Evolutionary conservation across 2,113 vertebrate species (phyloP).

Genomic region (Ailuropoda melanoleuca): DNA sequence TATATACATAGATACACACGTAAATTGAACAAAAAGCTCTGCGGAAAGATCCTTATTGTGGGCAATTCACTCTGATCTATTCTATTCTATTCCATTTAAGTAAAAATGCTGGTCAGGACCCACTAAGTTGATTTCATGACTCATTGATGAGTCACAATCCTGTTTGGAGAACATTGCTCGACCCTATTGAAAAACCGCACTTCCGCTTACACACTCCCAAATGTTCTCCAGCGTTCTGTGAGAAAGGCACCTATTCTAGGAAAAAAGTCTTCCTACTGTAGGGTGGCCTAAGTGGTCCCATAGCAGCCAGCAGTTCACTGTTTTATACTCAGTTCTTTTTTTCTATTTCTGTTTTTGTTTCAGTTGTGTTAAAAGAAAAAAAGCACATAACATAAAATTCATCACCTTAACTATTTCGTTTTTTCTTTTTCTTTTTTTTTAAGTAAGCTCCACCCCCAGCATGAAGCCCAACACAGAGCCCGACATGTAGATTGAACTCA

Average conservation of each 20-base stretch:
- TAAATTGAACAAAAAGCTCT: not conserved
- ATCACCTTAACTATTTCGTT: not conserved
- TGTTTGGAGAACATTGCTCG: constrained; percentile 14
- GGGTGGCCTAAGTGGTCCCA: no score
- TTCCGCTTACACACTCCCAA: not conserved
- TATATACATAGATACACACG: not conserved
- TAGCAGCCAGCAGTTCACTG: not conserved
- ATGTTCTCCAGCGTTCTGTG: not conserved
- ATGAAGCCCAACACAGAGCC: not conserved
- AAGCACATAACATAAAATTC: not conserved
- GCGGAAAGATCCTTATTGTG: not conserved
- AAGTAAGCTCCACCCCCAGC: not conserved
- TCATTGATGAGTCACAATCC: constrained; percentile 15
- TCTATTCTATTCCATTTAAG: not conserved
- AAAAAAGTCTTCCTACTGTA: not conserved
- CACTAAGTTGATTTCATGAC: constrained; percentile 15
- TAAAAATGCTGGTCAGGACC: not conserved
- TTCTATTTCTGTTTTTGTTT: not conserved
- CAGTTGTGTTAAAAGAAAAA: not conserved
- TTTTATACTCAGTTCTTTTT: not conserved
- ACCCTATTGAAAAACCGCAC: not conserved
- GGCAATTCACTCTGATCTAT: not conserved
- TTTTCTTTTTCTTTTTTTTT: no score
- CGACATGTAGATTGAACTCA: not conserved
- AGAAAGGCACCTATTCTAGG: not conserved